Conservation (phyloP, 1,140 invertebrate species). For the Lepidurus arcticus region DNA sequence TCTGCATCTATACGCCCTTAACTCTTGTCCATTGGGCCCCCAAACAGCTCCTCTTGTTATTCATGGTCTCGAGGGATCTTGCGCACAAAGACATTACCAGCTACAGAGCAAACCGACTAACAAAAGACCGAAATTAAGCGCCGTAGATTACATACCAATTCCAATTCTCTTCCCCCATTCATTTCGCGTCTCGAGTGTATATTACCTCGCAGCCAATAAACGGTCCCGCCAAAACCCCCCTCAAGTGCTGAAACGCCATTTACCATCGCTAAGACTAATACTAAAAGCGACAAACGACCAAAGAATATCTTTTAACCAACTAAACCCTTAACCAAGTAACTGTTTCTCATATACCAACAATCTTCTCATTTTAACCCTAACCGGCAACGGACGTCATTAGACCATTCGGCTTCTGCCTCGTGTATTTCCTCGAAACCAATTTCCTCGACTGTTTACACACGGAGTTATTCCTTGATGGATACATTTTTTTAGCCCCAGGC, state of each 20-base stretch:
- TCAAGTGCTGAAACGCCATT: no score
- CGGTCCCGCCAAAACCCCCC: no score
- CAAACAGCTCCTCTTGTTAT: background rate
- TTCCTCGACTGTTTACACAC: background rate
- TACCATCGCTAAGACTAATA: no score
- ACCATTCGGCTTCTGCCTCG: background rate
- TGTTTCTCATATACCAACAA: background rate
- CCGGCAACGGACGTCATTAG: background rate
- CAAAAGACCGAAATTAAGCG: background rate
- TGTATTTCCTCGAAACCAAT: background rate
- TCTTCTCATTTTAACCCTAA: background rate
- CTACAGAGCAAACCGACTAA: background rate
- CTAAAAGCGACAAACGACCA: no score
- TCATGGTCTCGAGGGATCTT: background rate
- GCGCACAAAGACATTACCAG: background rate
- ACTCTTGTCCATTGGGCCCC: background rate
- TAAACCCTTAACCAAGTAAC: no score
- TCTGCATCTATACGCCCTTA: background rate
- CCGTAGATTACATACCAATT: background rate
- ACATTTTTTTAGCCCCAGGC: no score
- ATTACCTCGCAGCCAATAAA: no score
- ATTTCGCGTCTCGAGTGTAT: no score
- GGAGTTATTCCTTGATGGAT: no score
- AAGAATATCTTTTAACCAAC: no score
- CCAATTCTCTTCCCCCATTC: no score